Evolutionary conservation across 2,113 vertebrate species (phyloP), one percentile per base, ranked within the genome.

Genomic region (Aptenodytes forsteri): DNA sequence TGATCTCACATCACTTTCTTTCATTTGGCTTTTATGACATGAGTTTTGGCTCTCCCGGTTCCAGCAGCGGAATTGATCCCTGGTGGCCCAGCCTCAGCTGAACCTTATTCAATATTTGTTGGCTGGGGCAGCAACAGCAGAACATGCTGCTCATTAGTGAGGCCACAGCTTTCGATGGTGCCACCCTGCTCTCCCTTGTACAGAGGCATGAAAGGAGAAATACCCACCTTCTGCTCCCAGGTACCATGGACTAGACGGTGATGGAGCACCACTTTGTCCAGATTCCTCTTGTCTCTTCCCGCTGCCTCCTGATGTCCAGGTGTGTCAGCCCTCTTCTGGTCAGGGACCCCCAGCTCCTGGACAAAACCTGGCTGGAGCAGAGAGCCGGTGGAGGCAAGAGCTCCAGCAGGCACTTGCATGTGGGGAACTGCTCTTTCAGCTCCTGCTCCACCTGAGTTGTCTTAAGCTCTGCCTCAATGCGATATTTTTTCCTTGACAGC

Each of bases 171-270:
- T 84, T 65, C 2, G 2, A 14, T 20, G 42, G 56, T 38, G 40
- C 29, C 30, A 13, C 36, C 23, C 73, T 47, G 29, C 77, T 30
- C n/a, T 18, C 40, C 49, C 62, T 38, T 15, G 16, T 29, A 25
- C 26, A 55, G 58, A 18, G 26, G 10, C n/a, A 18, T 1, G 17
- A 46, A 70, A 64, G 56, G 13, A 93, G 73, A 62, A 89, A 79
- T 3, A 8, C 13, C 30, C 69, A 25, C 9, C 0, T 55, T 62
- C 44, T 83, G 52, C 46, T 75, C 29, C 46, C 46, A 36, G 22
- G 5, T 12, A 8, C 64, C 36, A 30, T 0, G 0, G n/a, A 16
- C 7, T 6, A 5, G 26, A 32, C 3, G 8, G 32, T 38, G 50
- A 58, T 6, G 16, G 66, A 49, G 66, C 32, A 27, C 12, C 1